Evolutionary conservation across 2,797 vertebrate genomes (phyloP).

Genomic region (Acanthornis magna): DNA sequence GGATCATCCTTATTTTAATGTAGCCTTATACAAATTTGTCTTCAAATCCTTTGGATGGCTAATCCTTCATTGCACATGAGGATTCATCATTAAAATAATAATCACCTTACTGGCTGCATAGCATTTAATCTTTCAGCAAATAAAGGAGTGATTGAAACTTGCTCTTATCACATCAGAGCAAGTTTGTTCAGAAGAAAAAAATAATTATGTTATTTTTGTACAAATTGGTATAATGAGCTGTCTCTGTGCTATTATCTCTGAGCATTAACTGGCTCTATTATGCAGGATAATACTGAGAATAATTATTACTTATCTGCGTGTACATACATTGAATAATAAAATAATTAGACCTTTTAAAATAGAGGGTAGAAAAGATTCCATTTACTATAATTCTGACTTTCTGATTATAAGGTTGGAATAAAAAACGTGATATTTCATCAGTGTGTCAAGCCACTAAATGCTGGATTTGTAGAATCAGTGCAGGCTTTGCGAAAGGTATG

Average conservation of each 20-base stretch:
- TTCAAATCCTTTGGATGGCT: background rate
- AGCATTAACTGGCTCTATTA: constrained; percentile 39
- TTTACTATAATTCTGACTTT: constrained; percentile 36
- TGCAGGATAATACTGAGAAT: constrained; percentile 53
- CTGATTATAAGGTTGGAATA: constrained; percentile 41
- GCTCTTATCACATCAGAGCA: constrained; percentile 50
- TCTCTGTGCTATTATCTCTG: constrained; percentile 43
- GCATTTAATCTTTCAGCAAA: constrained; percentile 19
- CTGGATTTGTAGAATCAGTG: background rate
- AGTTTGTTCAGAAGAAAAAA: constrained; percentile 52
- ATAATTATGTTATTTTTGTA: constrained; percentile 53
- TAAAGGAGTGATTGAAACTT: constrained; percentile 56
- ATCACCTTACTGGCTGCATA: background rate
- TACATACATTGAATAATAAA: constrained; percentile 67
- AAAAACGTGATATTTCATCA: constrained; percentile 35
- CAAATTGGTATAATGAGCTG: constrained; percentile 60
- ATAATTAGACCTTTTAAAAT: constrained; percentile 63
- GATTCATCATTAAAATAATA: constrained; percentile 39
- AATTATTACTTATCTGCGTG: constrained; percentile 60
- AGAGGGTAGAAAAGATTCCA: constrained; percentile 36
- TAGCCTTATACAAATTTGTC: background rate
- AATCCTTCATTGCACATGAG: background rate
- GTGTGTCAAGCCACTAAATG: background rate
- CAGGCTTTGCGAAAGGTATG: background rate
- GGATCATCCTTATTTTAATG: background rate